phyloP scores from a whole-genome alignment of 2,888 invertebrate species.

The Pandemis heparana region DNA sequence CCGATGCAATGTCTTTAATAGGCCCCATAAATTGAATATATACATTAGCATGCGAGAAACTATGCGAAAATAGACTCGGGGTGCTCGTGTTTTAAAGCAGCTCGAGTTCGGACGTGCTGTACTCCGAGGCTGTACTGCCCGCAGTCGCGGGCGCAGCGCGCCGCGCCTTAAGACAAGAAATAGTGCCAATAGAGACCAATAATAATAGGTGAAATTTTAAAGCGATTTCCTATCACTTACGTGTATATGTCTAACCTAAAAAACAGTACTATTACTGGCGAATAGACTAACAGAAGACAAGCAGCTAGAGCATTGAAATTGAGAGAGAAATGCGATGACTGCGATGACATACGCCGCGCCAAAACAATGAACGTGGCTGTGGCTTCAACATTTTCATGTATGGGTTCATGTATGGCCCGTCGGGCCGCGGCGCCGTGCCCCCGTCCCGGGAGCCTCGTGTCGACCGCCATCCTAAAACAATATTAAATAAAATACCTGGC shows the following conservation, averaged over 20 bases:
- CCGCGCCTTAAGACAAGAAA: neutral
- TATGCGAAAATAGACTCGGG: constrained; percentile 53
- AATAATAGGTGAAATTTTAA: no score
- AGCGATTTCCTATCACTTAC: no score
- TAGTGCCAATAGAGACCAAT: no score
- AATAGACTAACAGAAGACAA: no score
- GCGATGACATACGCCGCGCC: no score
- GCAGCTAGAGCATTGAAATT: no score
- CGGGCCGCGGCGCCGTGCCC: neutral
- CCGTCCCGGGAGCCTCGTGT: neutral
- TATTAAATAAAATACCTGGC: constrained; percentile 24
- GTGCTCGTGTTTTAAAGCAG: constrained; percentile 41
- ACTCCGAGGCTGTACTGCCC: no score
- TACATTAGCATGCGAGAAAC: constrained; percentile 57
- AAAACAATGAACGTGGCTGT: no score
- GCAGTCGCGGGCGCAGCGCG: neutral
- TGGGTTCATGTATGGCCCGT: neutral
- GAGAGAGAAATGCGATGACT: no score
- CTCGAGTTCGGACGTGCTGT: neutral
- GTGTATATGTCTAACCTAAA: no score
- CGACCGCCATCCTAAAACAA: constrained; percentile 25
- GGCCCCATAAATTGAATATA: constrained; percentile 75
- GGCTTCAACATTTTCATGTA: no score
- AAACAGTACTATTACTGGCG: no score
- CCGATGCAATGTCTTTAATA: constrained; percentile 76